phyloP scores from a whole-genome alignment of 2,113 vertebrate species.

The Lophura nycthemera region DNA sequence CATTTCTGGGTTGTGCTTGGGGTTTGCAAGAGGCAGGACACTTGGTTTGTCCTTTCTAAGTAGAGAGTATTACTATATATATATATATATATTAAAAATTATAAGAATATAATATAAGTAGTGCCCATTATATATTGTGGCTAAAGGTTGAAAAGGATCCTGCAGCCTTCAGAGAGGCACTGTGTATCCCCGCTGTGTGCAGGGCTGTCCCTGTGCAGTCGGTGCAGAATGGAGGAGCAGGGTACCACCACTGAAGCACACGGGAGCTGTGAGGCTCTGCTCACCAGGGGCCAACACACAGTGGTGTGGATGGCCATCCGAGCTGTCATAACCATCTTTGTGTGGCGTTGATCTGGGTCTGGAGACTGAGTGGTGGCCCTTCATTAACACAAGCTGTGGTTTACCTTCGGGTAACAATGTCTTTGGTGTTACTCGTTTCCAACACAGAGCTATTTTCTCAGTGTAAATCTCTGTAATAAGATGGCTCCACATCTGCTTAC shows the following conservation, averaged over 20 bases:
- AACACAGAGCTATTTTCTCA: not conserved
- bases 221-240: not conserved
- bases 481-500: not conserved
- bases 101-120: constrained; percentile 54
- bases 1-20: not conserved
- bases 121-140: constrained; percentile 30
- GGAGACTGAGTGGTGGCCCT: not conserved
- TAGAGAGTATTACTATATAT: constrained; percentile 57
- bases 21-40: constrained; percentile 11
- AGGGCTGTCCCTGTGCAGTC: not conserved
- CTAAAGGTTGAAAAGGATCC: constrained; percentile 24
- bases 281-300: not conserved
- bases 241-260: not conserved
- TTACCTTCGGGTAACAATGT: not conserved
- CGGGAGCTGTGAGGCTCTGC: not conserved
- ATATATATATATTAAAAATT: constrained; percentile 27
- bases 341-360: not conserved
- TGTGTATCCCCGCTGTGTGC: not conserved
- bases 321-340: not conserved
- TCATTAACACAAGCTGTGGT: not conserved
- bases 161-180: not conserved
- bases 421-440: constrained; percentile 9
- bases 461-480: not conserved
- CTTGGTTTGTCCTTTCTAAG: constrained; percentile 9
- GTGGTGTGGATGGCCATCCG: not conserved